Percentiles rank a stretch among this genome's conserved stretches.
Evolutionary conservation across 2,888 invertebrate species (phyloP).

Genomic region (Lepidocyrtinus sp.): DNA sequence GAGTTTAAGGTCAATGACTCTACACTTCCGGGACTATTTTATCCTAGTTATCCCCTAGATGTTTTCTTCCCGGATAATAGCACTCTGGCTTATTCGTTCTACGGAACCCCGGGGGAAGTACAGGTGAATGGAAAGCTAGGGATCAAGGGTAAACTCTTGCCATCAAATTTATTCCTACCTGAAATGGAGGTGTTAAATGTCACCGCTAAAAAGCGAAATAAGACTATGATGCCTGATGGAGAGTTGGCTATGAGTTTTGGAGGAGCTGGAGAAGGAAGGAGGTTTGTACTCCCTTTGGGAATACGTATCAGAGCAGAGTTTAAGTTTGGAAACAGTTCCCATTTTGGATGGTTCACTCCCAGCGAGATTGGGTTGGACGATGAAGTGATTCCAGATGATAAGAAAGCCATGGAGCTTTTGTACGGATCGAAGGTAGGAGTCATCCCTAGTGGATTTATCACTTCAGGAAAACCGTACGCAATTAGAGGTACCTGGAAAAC

Average conservation of each 20-base stretch:
- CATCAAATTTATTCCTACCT: background rate
- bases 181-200: no score
- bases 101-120: background rate
- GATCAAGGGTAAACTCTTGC: background rate
- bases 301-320: background rate
- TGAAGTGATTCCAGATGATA: background rate
- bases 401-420: no score
- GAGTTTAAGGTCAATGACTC: background rate
- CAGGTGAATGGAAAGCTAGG: background rate
- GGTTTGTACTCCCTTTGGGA: background rate
- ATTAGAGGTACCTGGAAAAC: background rate
- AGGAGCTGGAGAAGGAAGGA: background rate
- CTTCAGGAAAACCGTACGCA: no score
- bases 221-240: background rate
- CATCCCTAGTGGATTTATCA: background rate
- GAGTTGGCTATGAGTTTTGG: background rate
- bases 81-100: background rate
- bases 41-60: background rate
- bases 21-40: background rate
- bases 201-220: background rate
- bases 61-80: background rate
- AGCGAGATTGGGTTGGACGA: background rate
- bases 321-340: background rate
- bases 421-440: background rate
- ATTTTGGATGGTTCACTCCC: background rate